phyloP scores from a whole-genome alignment of 2,888 invertebrate genomes.

The Isotomurus palustris region DNA sequence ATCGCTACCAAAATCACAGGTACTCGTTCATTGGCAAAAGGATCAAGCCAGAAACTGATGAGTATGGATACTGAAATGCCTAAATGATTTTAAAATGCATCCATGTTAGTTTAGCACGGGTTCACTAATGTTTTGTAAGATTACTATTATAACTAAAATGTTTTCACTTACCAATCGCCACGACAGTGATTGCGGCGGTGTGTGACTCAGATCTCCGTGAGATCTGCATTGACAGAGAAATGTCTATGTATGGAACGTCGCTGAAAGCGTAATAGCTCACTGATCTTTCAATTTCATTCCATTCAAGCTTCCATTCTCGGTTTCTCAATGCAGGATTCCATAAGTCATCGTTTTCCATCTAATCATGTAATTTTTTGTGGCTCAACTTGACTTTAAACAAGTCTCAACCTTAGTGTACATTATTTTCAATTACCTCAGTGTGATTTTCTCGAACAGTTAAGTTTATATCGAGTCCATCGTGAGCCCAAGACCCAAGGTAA shows the following conservation, averaged over 20 bases:
- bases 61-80: slow-evolving; percentile 23
- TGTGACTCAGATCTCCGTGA: slow-evolving; percentile 18
- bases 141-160: neutral
- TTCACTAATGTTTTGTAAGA: neutral
- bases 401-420: neutral
- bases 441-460: slow-evolving; percentile 3
- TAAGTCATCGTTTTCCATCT: slow-evolving; percentile 1
- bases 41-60: slow-evolving; percentile 31
- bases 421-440: slow-evolving; percentile 13
- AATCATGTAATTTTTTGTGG: neutral
- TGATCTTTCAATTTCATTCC: neutral
- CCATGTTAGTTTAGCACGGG: neutral
- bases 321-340: slow-evolving; percentile 14
- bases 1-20: slow-evolving; percentile 18
- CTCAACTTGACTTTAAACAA: neutral
- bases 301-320: slow-evolving; percentile 21
- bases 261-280: slow-evolving; percentile 1
- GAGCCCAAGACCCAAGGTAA: slow-evolving; percentile 17
- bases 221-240: slow-evolving; percentile 17
- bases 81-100: slow-evolving; percentile 4
- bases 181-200: slow-evolving; percentile 17
- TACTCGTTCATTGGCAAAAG: slow-evolving; percentile 25
- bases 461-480: slow-evolving; percentile 14
- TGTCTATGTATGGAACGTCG: slow-evolving; percentile 3
- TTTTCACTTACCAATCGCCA: slow-evolving; percentile 18